Evolutionary conservation across 2,113 vertebrate species (phyloP).

Genomic region (Bufo gargarizans): DNA sequence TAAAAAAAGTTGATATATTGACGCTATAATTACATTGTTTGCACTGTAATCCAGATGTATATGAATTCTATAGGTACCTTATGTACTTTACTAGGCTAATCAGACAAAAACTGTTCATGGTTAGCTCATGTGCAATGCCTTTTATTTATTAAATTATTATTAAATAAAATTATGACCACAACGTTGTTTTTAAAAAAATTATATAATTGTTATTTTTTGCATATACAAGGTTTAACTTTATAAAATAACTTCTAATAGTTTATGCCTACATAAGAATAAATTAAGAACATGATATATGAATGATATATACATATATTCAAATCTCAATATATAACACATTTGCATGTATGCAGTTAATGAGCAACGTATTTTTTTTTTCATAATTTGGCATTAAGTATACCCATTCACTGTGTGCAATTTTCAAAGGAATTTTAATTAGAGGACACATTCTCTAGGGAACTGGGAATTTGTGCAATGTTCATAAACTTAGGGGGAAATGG

Average conservation of each 20-base stretch:
- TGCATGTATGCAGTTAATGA: neutral
- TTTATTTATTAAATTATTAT: neutral
- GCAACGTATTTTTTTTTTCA: neutral
- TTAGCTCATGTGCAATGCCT: neutral
- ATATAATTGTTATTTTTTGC: neutral
- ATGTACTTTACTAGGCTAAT: neutral
- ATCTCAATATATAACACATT: neutral
- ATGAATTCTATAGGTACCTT: neutral
- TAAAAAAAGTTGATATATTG: conserved; percentile 2
- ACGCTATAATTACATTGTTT: conserved; percentile 4
- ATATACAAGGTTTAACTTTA: neutral
- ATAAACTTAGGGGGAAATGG: neutral
- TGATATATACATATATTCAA: neutral
- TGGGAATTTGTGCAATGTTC: neutral
- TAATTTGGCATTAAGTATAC: conserved; percentile 3
- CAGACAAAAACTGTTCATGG: neutral
- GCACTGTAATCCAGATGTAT: neutral
- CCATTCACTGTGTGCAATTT: neutral
- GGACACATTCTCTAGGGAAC: conserved; percentile 12
- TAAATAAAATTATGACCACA: neutral
- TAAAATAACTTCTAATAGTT: neutral
- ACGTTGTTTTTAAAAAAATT: neutral
- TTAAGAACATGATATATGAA: neutral
- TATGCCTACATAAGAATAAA: neutral
- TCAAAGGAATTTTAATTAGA: conserved; percentile 16